Percentiles rank a stretch among this genome's conserved stretches.
phyloP scores from a whole-genome alignment of 1,140 invertebrate species.

The Ridgeia piscesae region DNA sequence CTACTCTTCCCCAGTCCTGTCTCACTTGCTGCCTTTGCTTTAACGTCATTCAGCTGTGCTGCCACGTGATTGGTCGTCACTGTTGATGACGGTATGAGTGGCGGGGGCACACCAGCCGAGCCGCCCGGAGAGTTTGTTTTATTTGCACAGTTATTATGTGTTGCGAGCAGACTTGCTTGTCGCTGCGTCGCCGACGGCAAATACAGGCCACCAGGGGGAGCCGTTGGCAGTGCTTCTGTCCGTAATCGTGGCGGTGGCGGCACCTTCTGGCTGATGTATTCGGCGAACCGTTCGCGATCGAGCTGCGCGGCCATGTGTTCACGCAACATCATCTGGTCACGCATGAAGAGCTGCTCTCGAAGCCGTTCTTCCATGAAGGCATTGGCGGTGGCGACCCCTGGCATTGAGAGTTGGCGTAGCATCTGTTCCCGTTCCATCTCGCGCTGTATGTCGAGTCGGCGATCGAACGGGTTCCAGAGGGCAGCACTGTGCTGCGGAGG shows the following conservation, averaged over 20 bases:
- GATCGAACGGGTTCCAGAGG: constrained; percentile 13
- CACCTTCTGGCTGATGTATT: neutral
- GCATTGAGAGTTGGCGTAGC: neutral
- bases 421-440: neutral
- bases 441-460: neutral
- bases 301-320: neutral
- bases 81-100: constrained; percentile 11
- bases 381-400: neutral
- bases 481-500: neutral
- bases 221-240: neutral
- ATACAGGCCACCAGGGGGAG: neutral
- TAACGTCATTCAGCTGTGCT: neutral
- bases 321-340: neutral
- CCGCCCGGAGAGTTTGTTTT: constrained; percentile 2
- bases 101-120: neutral
- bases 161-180: neutral
- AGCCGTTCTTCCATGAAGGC: neutral
- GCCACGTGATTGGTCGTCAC: neutral
- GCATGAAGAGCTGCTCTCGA: constrained; percentile 12
- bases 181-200: neutral
- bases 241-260: constrained; percentile 2
- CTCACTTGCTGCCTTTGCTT: neutral
- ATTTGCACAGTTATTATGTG: neutral
- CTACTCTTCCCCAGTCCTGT: neutral
- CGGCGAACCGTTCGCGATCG: neutral